These are phyloP conservation scores for Labeo rohita DNA, from an alignment of 2,113 vertebrate genomes.

Conservation along the genomic window DNA sequence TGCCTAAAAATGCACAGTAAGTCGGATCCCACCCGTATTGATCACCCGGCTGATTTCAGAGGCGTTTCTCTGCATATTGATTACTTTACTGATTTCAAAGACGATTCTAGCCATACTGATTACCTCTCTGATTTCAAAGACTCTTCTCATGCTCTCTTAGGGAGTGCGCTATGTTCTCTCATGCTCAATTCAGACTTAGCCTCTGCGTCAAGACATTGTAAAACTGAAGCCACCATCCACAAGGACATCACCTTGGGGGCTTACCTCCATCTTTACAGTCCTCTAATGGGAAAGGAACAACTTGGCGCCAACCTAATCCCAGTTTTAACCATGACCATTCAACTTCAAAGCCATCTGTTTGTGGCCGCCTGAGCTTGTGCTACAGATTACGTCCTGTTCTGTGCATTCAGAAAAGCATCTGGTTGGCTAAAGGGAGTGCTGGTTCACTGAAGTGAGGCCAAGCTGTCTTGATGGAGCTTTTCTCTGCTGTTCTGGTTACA, in stretches of 20 bases:
- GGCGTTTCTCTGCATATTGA: background rate
- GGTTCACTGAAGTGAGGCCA: constrained; percentile 72
- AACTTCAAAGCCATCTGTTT: constrained; percentile 78
- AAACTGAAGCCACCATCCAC: background rate
- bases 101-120: background rate
- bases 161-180: background rate
- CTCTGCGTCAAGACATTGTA: background rate
- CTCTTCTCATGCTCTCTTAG: background rate
- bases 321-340: constrained; percentile 74
- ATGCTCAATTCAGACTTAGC: background rate
- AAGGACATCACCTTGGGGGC: constrained; percentile 3
- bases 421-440: constrained; percentile 67
- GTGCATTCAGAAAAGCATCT: constrained; percentile 66
- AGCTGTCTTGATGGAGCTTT: constrained; percentile 73
- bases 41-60: background rate
- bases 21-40: background rate
- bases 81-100: background rate
- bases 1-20: background rate
- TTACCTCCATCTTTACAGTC: background rate
- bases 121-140: constrained; percentile 5
- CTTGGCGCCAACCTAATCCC: constrained; percentile 54
- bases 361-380: constrained; percentile 72
- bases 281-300: background rate
- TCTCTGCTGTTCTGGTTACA: constrained; percentile 61
- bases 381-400: constrained; percentile 74